phyloP scores from a whole-genome alignment of 2,113 vertebrate species.

The Myotis davidii region DNA sequence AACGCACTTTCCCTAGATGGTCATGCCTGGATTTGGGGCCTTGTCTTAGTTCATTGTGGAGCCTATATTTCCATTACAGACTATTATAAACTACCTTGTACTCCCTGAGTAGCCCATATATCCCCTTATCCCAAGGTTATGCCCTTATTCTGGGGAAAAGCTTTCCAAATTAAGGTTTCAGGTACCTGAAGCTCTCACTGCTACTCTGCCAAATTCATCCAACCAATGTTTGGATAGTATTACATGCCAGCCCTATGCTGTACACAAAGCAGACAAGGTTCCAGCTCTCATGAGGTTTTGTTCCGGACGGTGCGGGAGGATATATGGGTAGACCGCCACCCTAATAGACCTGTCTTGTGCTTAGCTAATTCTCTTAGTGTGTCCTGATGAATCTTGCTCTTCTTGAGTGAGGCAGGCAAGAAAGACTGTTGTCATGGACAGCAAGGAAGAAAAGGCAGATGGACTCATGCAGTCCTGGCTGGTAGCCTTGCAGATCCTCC shows the following conservation, averaged over 20 bases:
- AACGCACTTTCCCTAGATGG: background rate
- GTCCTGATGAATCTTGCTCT: background rate
- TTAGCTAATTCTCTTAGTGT: background rate
- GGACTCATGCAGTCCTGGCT: background rate
- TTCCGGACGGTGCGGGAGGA: too few relatives aligned
- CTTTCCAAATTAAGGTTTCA: slow-evolving; percentile 23
- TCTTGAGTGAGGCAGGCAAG: background rate
- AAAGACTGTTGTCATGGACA: background rate
- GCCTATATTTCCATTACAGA: background rate
- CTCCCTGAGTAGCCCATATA: background rate
- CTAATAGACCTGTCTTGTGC: background rate
- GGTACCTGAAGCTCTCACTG: background rate
- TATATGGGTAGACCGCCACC: background rate
- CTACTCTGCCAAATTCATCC: background rate
- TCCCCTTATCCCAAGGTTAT: background rate
- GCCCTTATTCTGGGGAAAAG: background rate
- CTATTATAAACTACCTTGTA: background rate
- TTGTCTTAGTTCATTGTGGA: background rate
- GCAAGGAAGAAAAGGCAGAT: slow-evolving; percentile 22
- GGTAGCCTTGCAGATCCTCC: background rate
- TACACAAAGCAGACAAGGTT: background rate
- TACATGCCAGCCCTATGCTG: background rate
- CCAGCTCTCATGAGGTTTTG: background rate
- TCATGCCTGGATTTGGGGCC: background rate
- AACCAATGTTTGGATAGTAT: background rate